Conservation (phyloP, 1,140 invertebrate genomes). For the Plodia interpunctella region DNA sequence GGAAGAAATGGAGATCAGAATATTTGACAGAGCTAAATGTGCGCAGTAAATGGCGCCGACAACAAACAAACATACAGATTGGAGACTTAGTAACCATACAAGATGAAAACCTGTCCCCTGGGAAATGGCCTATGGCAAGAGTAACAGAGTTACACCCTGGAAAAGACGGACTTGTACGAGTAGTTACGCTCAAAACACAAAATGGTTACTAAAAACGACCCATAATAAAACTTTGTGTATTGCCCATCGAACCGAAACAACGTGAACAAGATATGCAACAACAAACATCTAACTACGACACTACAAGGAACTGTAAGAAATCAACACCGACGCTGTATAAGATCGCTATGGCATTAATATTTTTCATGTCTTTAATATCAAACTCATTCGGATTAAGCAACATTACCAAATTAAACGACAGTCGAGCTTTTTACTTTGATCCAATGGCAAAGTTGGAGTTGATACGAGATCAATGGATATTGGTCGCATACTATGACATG, state of each 20-base stretch:
- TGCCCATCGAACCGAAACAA: slow-evolving; percentile 13
- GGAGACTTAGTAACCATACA: slow-evolving; percentile 45
- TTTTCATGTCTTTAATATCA: slow-evolving; percentile 8
- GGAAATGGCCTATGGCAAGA: slow-evolving; percentile 31
- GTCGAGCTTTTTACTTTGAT: slow-evolving; percentile 23
- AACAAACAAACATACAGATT: slow-evolving; percentile 24
- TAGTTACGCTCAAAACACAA: slow-evolving; percentile 33
- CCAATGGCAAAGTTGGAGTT: slow-evolving; percentile 21
- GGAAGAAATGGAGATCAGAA: slow-evolving; percentile 29
- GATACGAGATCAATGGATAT: slow-evolving; percentile 25
- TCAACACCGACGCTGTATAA: not conserved
- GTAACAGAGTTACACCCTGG: slow-evolving; percentile 27
- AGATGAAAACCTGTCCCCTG: slow-evolving; percentile 33
- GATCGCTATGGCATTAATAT: slow-evolving; percentile 7
- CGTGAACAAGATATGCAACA: not conserved
- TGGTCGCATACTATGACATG: slow-evolving; percentile 30
- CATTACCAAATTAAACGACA: slow-evolving; percentile 8
- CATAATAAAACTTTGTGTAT: slow-evolving; percentile 23
- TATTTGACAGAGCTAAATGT: slow-evolving; percentile 27
- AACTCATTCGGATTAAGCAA: too few species aligned
- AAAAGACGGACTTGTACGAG: slow-evolving; percentile 20
- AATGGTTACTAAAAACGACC: slow-evolving; percentile 30
- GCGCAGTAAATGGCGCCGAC: slow-evolving; percentile 25
- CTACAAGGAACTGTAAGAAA: not conserved
- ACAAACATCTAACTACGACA: not conserved